These are phyloP conservation scores for Solenopsis fugax DNA, from an alignment of 1,140 invertebrate species.

Conservation along the genomic window DNA sequence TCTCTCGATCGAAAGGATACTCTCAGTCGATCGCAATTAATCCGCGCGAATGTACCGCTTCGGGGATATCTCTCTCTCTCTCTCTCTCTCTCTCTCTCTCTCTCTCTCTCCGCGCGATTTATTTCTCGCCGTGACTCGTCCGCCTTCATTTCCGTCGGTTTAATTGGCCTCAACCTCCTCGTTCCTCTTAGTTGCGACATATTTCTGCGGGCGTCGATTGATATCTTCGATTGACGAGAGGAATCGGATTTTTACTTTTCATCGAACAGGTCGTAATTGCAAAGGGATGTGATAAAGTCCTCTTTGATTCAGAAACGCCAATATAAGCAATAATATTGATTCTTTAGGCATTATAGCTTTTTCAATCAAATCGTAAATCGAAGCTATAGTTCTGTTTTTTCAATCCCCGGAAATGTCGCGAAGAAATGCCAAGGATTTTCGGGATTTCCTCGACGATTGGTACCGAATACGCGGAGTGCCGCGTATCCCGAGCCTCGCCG, in stretches of 20 bases:
- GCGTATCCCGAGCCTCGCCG: constrained; percentile 36
- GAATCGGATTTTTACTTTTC: not conserved
- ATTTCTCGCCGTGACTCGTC: constrained; percentile 8
- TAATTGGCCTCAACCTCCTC: not conserved
- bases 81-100: too few relatives aligned
- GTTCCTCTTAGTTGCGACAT: not conserved
- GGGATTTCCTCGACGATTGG: constrained; percentile 7
- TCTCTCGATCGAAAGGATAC: constrained; percentile 17
- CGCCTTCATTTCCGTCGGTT: constrained; percentile 34
- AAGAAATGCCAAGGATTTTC: constrained; percentile 22
- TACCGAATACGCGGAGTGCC: constrained; percentile 21
- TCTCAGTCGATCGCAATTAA: constrained; percentile 38
- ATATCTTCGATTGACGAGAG: not conserved
- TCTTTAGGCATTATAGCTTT: not conserved
- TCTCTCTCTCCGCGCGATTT: constrained; percentile 9
- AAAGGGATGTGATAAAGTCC: not conserved
- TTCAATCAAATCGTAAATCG: not conserved
- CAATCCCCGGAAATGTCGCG: not conserved
- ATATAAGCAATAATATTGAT: not conserved
- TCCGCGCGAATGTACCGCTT: not conserved
- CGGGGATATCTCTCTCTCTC: too few relatives aligned
- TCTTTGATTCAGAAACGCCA: not conserved
- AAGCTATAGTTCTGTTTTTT: not conserved
- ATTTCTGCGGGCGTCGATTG: not conserved
- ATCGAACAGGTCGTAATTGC: not conserved